Base-by-base conservation (phyloP, 2,888 invertebrate species). In the Thereva unica region DNA sequence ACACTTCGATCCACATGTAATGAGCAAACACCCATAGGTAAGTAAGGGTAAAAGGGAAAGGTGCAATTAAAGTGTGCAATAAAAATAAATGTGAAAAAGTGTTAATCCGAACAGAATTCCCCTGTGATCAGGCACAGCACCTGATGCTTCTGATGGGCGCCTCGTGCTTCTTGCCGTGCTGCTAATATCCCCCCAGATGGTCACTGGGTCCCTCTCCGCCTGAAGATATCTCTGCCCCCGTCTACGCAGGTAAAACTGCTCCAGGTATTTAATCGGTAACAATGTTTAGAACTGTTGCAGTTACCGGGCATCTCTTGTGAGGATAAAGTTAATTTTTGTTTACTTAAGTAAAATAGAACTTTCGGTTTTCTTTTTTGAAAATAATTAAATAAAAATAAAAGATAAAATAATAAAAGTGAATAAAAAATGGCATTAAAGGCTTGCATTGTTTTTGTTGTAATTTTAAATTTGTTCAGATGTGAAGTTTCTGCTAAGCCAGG, bases 401-500 rank as follows among this genome's bases (percentile, higher is more conserved):
- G n/a, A 23, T 23, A 23, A 23, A 23, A 23, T 23, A n/a, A n/a
- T 34, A 38, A 64, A 56, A 56, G 23, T 34, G 57, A 56, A 42
- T 23, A 47, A 49, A 65, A 67, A 56, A 71, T 71, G 70, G 68
- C 56, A 50, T 37, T 66, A 47, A 69, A 50, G 67, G 55, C 64
- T 57, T 68, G 59, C 44, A 50, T 64, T 45, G 38, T 67, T 59
- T n/a, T 72, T 44, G 37, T 70, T 66, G 12, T 80, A 54, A 72
- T 75, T 53, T 68, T 81, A 71, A 75, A 75, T 44, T 69, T 80
- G 71, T 77, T 75, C 74, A 74, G 76, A 74, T 72, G 72, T 68
- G 73, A 71, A 53, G 75, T 75, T 38, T 69, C 75, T 53, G 80
- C 80, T 53, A 75, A 74, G 69, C 83, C 83, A 68, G 81, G 79